Evolutionary conservation across 1,140 invertebrate genomes (phyloP).

Genomic region (Micrasema longulum): DNA sequence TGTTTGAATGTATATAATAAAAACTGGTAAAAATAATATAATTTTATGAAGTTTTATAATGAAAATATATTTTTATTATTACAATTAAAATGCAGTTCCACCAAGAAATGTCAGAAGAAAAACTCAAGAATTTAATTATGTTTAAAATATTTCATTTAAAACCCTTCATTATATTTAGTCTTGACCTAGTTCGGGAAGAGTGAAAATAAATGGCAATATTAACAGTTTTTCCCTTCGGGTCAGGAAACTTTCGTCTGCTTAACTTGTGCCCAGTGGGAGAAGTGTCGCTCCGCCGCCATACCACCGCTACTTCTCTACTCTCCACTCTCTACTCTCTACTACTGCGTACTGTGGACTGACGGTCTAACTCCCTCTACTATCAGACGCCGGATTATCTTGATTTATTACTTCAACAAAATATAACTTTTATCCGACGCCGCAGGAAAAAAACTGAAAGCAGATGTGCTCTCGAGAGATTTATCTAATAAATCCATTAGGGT

Average conservation of each 20-base stretch:
- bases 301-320: no score
- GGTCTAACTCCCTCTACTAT: background rate
- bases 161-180: no score
- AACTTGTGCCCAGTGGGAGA: constrained; percentile 8
- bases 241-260: constrained; percentile 15
- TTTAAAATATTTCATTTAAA: no score
- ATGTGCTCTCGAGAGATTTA: constrained; percentile 10
- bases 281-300: background rate
- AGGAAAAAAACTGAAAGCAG: constrained; percentile 22
- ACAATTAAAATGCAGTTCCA: no score
- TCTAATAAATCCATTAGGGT: constrained; percentile 20
- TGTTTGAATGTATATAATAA: no score
- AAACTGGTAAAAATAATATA: no score
- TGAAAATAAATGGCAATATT: constrained; percentile 36
- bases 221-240: constrained; percentile 30
- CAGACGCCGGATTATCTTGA: constrained; percentile 22
- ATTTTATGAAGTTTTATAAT: no score
- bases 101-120: no score
- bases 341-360: no score
- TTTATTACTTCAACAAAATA: constrained; percentile 37
- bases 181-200: constrained; percentile 16
- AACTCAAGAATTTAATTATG: no score
- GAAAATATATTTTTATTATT: no score
- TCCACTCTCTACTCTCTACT: no score
- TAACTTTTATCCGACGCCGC: constrained; percentile 14